Evolutionary conservation across 2,888 invertebrate genomes (phyloP).

Genomic region (Baccha elongata): DNA sequence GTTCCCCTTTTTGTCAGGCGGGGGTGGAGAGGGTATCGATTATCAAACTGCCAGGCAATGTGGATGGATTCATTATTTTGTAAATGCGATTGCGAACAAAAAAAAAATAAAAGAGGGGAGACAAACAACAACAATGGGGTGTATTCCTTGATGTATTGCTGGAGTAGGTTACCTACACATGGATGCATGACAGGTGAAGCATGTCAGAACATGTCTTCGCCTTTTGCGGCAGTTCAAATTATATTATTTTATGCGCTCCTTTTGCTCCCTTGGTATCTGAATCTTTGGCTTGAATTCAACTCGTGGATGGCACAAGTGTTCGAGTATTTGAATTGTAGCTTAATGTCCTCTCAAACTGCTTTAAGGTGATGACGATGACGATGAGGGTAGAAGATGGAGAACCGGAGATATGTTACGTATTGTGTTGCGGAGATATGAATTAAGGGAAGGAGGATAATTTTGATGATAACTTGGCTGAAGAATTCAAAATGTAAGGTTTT

Average conservation of each 20-base stretch:
- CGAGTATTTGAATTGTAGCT: conserved; percentile 23
- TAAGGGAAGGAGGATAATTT: conserved; percentile 39
- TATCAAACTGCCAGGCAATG: conserved; percentile 43
- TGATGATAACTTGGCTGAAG: conserved; percentile 17
- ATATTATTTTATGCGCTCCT: conserved; percentile 51
- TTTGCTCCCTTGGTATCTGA: conserved; percentile 3
- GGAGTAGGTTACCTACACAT: conserved; percentile 44
- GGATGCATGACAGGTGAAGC: conserved; percentile 74
- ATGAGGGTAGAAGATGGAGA: conserved; percentile 11
- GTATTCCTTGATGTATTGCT: conserved; percentile 22
- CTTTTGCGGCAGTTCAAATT: conserved; percentile 66
- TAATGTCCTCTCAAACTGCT: conserved; percentile 18
- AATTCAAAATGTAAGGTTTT: neutral
- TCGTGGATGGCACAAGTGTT: conserved; percentile 66
- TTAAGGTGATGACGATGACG: conserved; percentile 9
- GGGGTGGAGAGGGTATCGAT: conserved; percentile 59
- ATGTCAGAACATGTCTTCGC: conserved; percentile 74
- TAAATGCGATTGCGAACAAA: neutral
- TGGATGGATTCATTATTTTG: conserved; percentile 46
- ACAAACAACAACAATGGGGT: conserved; percentile 16
- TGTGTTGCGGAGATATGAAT: conserved; percentile 5
- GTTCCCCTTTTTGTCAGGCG: neutral
- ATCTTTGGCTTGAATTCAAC: conserved; percentile 41
- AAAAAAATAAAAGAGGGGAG: neutral
- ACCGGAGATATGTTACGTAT: conserved; percentile 5